Percentiles rank a stretch among this genome's conserved stretches.
Conservation (phyloP, 2,888 invertebrate genomes). For the Caenorhabditis drosophilae region DNA sequence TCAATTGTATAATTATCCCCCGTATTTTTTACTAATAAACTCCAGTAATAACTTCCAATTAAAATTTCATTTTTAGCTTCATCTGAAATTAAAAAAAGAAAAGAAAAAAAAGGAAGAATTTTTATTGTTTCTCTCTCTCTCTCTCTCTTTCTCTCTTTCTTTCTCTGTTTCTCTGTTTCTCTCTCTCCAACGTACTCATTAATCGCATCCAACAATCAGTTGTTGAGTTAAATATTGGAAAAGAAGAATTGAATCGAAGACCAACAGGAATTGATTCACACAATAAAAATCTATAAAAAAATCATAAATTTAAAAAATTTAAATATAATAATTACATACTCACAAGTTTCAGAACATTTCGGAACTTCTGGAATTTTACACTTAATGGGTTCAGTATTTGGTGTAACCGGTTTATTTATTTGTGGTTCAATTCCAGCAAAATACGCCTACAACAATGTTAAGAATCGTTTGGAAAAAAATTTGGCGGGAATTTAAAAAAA, state of each 20-base stretch:
- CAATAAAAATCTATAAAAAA: conserved; percentile 37
- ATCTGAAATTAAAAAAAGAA: conserved; percentile 65
- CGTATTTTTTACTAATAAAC: conserved; percentile 79
- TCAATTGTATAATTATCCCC: conserved; percentile 44
- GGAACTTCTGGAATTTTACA: conserved; percentile 31
- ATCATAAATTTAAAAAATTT: background rate
- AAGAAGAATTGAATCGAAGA: conserved; percentile 36
- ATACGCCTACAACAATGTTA: conserved; percentile 36
- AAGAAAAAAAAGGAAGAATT: too few species aligned
- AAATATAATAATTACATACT: conserved; percentile 24
- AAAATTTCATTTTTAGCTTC: conserved; percentile 82
- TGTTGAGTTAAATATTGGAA: conserved; percentile 37
- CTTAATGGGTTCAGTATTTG: conserved; percentile 4
- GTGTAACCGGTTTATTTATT: conserved; percentile 6
- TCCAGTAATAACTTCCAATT: conserved; percentile 94
- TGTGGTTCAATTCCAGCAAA: conserved; percentile 46
- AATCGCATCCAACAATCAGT: conserved; percentile 53
- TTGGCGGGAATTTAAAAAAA: background rate
- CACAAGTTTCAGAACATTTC: conserved; percentile 48
- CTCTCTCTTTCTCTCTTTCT: too few species aligned
- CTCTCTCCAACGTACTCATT: conserved; percentile 43
- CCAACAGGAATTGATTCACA: conserved; percentile 49
- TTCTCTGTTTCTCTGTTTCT: background rate
- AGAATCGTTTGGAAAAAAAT: background rate
- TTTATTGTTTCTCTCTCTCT: too few species aligned